Evolutionary conservation across 2,113 vertebrate genomes (phyloP).

Genomic region (Myotis lucifugus): DNA sequence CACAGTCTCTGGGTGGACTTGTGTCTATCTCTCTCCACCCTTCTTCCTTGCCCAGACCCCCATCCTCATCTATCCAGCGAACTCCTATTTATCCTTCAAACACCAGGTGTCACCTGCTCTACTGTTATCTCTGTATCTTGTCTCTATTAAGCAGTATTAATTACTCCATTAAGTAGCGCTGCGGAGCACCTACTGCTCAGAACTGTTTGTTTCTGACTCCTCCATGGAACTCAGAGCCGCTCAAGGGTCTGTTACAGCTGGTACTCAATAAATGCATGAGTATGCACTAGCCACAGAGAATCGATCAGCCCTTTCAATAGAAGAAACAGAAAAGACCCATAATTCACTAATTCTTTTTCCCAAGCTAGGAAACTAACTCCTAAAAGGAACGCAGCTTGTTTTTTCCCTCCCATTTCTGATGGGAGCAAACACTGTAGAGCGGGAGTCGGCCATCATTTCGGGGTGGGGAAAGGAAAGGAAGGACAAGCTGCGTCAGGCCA

Average conservation of each 20-base stretch:
- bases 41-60: not conserved
- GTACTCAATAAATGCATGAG: not conserved
- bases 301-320: not conserved
- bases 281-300: not conserved
- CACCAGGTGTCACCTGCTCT: not conserved
- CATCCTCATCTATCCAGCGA: not conserved
- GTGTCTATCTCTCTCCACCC: not conserved
- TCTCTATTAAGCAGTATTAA: not conserved
- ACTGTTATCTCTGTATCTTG: not conserved
- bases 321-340: not conserved
- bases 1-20: not conserved
- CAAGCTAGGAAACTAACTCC: not conserved
- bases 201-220: not conserved
- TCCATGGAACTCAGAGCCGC: not conserved
- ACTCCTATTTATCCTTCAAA: constrained; percentile 40
- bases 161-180: not conserved
- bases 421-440: not conserved
- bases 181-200: not conserved
- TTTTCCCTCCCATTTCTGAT: not conserved
- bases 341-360: not conserved
- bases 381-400: not conserved
- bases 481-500: not conserved
- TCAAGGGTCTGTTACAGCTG: not conserved
- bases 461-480: not conserved
- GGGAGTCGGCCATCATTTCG: rapidly evolving